phyloP scores from a whole-genome alignment of 2,888 invertebrate species.

The Prosapia bicincta region DNA sequence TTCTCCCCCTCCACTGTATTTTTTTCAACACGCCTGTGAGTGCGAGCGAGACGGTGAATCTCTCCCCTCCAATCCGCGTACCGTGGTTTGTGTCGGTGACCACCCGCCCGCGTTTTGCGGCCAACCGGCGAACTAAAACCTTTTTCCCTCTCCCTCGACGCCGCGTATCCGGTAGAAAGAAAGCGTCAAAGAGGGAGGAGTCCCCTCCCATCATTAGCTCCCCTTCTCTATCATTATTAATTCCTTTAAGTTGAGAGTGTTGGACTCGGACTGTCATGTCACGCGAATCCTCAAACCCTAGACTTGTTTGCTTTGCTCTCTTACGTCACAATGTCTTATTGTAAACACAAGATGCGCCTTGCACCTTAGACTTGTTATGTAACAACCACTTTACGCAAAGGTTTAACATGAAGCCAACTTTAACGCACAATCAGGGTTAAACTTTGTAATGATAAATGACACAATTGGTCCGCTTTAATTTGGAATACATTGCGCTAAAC shows the following conservation, averaged over 20 bases:
- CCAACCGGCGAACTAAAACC: slow-evolving; percentile 42
- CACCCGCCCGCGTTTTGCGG: slow-evolving; percentile 42
- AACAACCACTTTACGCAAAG: too few species aligned
- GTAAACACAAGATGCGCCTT: not conserved
- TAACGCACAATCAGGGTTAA: too few species aligned
- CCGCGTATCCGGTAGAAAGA: slow-evolving; percentile 31
- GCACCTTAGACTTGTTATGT: too few species aligned
- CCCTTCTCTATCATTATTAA: not conserved
- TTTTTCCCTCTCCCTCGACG: slow-evolving; percentile 34
- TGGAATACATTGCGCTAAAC: too few species aligned
- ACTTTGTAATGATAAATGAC: too few species aligned
- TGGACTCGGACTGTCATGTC: not conserved
- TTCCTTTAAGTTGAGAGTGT: not conserved
- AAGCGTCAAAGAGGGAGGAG: slow-evolving; percentile 30
- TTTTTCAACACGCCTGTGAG: slow-evolving; percentile 29
- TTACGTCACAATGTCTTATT: not conserved
- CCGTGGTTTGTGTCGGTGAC: slow-evolving; percentile 40
- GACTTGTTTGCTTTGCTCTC: not conserved
- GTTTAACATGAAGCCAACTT: too few species aligned
- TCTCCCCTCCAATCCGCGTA: slow-evolving; percentile 39
- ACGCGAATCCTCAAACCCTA: not conserved
- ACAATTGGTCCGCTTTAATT: too few species aligned
- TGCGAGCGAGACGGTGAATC: slow-evolving; percentile 38
- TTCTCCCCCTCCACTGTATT: slow-evolving; percentile 31
- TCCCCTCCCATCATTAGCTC: slow-evolving; percentile 32